Evolutionary conservation across 2,797 vertebrate genomes (phyloP), one percentile per base, ranked within the genome.

Genomic region (Melanotaenia nigrans): DNA sequence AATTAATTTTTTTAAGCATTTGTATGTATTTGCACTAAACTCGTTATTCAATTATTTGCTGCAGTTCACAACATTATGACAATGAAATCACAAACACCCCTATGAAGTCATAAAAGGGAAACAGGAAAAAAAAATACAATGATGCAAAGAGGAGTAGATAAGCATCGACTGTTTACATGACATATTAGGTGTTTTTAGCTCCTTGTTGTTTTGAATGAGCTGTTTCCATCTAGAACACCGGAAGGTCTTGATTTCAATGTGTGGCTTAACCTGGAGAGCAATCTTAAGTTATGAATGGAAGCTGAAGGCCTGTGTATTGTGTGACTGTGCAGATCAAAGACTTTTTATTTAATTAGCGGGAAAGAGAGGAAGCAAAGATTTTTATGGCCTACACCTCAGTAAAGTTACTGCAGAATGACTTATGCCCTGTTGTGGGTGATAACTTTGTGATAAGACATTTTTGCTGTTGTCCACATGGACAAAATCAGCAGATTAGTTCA

Each of bases 261-360:
- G 68, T 4, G 61, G 9, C 76, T 82, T 57, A 42, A 45, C n/a
- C 20, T 9, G 33, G 38, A 64, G 68, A 68, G 61, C 20, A 65
- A 71, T 77, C 56, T 70, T 1, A 64, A 86, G 65, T 86, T 83
- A 80, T 89, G 83, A 90, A 87, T 88, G 79, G 79, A 83, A 22
- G 60, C 68, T 42, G 33, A 47, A 65, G 62, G 61, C 35, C 76
- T 32, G 78, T 79, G 81, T 47, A 83, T 87, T 87, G 81, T 86
- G 62, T 61, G 57, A 75, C 66, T 68, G 16, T 54, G 55, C 70
- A 76, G 65, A 83, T 89, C 85, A 88, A 89, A 89, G 60, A 54
- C 62, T 54, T 71, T 51, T 57, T 63, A 75, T 85, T 90, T 79
- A 90, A 79, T 85, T 71, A 80, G 77, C 38, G 49, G 84, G 83